phyloP scores from a whole-genome alignment of 2,888 invertebrate species.

The Drosophila aldrichi region DNA sequence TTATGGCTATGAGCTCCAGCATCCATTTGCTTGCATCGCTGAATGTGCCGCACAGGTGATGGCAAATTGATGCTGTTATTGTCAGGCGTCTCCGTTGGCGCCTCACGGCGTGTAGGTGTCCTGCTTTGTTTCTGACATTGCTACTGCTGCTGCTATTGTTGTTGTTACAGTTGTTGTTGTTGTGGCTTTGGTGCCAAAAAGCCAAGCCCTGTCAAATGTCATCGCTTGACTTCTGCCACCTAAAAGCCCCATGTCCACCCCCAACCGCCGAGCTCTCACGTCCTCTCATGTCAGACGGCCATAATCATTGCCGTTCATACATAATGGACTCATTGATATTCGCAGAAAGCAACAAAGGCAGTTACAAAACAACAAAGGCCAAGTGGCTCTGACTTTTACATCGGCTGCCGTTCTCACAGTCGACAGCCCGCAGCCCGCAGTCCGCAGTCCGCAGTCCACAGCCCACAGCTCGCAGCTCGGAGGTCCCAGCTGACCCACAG shows the following conservation, averaged over 20 bases:
- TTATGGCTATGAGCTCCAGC: constrained; percentile 57
- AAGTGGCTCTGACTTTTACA: constrained; percentile 47
- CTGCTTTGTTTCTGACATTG: constrained; percentile 1
- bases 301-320: constrained; percentile 80
- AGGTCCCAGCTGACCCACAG: constrained; percentile 34
- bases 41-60: constrained; percentile 76
- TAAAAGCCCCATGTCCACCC: background rate
- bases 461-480: background rate
- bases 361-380: constrained; percentile 47
- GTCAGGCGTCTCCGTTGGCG: constrained; percentile 39
- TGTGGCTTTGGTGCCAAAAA: constrained; percentile 59
- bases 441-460: background rate
- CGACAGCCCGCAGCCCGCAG: background rate
- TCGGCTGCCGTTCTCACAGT: constrained; percentile 2
- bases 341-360: constrained; percentile 62
- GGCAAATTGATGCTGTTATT: constrained; percentile 79
- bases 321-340: constrained; percentile 76
- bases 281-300: constrained; percentile 76
- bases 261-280: constrained; percentile 1
- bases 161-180: background rate
- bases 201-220: constrained; percentile 68
- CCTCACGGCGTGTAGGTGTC: background rate
- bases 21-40: constrained; percentile 41
- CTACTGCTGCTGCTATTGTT: background rate
- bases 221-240: constrained; percentile 42